Conservation (phyloP, 2,113 vertebrate genomes). For the Nothoprocta pentlandii region DNA sequence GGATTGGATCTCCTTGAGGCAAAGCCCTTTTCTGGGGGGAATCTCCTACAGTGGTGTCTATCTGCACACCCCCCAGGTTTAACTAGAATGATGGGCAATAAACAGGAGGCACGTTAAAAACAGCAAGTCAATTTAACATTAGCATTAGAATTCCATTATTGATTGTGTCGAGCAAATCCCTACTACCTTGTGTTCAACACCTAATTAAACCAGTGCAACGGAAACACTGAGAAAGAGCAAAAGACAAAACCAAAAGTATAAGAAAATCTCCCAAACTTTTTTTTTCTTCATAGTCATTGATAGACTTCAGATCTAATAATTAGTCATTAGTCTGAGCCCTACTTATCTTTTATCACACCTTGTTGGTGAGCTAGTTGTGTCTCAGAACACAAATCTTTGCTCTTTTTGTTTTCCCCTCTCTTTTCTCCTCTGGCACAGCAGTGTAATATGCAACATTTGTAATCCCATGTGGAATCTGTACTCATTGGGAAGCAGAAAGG, state of each 20-base stretch:
- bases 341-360: constrained; percentile 11
- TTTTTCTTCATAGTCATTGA: background rate
- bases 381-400: background rate
- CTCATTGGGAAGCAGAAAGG: background rate
- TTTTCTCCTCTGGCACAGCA: background rate
- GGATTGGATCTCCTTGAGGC: background rate
- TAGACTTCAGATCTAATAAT: constrained; percentile 24
- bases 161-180: constrained; percentile 63
- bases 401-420: background rate
- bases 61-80: background rate
- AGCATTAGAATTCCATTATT: constrained; percentile 53
- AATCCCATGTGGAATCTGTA: background rate
- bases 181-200: constrained; percentile 42
- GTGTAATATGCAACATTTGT: background rate
- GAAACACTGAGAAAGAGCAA: background rate
- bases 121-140: constrained; percentile 55
- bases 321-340: background rate
- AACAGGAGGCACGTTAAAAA: constrained; percentile 47
- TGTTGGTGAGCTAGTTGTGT: background rate
- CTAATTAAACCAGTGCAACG: constrained; percentile 54
- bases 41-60: background rate
- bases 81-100: constrained; percentile 20
- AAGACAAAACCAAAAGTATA: background rate
- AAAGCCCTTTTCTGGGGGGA: background rate
- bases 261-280: constrained; percentile 8